Percentiles rank a stretch among this genome's conserved stretches.
Evolutionary conservation across 2,888 invertebrate species (phyloP).

Genomic region (Ethmia dodecea): DNA sequence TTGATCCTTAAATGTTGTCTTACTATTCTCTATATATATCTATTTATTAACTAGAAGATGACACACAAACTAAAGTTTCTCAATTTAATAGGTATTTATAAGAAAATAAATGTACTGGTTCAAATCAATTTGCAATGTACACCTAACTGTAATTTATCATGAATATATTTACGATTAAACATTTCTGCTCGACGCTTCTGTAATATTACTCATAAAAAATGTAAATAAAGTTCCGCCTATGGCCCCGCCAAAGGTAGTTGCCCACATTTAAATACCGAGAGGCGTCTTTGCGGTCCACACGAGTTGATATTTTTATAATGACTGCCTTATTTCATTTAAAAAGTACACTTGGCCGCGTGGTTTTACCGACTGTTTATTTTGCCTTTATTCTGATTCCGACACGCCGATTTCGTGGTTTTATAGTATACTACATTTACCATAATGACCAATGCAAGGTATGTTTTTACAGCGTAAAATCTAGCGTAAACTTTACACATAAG

Average conservation of each 20-base stretch:
- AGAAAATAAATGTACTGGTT: too few species aligned
- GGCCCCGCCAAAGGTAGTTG: slow-evolving; percentile 10
- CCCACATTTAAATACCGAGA: slow-evolving; percentile 17
- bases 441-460: slow-evolving; percentile 70
- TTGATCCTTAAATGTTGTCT: too few species aligned
- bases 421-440: slow-evolving; percentile 70
- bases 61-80: too few species aligned
- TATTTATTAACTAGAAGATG: too few species aligned
- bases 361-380: slow-evolving; percentile 70
- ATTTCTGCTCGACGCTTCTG: too few species aligned
- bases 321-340: slow-evolving; percentile 47
- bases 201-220: too few species aligned
- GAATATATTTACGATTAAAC: too few species aligned
- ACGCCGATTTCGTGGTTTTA: slow-evolving; percentile 75
- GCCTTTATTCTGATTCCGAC: slow-evolving; percentile 72
- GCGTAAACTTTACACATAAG: slow-evolving; percentile 36
- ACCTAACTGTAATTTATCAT: too few species aligned
- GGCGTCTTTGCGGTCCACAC: slow-evolving; percentile 17
- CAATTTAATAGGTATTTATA: too few species aligned
- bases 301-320: slow-evolving; percentile 55
- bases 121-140: too few species aligned
- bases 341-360: slow-evolving; percentile 38
- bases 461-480: slow-evolving; percentile 30
- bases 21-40: too few species aligned
- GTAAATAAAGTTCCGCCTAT: slow-evolving; percentile 7